Conservation (phyloP, 2,113 vertebrate species). For the Arothron firmamentum region DNA sequence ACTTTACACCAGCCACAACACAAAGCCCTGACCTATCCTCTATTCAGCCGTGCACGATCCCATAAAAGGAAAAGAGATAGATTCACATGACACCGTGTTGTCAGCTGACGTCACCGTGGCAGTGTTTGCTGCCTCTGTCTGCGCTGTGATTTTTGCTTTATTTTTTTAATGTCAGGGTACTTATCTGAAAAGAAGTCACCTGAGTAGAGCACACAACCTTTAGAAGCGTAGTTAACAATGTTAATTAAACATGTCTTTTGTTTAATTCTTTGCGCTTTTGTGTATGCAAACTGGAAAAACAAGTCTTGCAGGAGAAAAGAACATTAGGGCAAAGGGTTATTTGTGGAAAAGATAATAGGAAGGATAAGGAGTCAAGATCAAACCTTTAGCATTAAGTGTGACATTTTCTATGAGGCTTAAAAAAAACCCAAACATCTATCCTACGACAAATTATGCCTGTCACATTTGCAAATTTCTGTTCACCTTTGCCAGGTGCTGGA, state of each 20-base stretch:
- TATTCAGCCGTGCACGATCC: constrained; percentile 13
- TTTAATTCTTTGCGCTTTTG: no score
- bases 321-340: no score
- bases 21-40: constrained; percentile 32
- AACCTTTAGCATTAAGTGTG: no score
- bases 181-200: constrained; percentile 34
- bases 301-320: neutral
- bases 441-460: neutral
- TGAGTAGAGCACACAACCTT: constrained; percentile 19
- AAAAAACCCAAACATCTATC: neutral
- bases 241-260: neutral
- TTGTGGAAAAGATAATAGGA: no score
- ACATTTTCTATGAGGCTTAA: neutral
- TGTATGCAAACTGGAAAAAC: no score
- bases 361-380: no score
- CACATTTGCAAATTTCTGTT: neutral
- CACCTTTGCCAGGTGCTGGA: neutral
- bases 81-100: constrained; percentile 15
- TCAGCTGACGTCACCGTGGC: neutral
- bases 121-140: neutral
- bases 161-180: neutral
- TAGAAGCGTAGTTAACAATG: constrained; percentile 19
- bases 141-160: neutral
- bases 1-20: constrained; percentile 14
- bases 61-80: constrained; percentile 4